Evolutionary conservation across 2,888 invertebrate species (phyloP), one percentile per base, ranked within the genome.

Genomic region (Cosmia trapezina): DNA sequence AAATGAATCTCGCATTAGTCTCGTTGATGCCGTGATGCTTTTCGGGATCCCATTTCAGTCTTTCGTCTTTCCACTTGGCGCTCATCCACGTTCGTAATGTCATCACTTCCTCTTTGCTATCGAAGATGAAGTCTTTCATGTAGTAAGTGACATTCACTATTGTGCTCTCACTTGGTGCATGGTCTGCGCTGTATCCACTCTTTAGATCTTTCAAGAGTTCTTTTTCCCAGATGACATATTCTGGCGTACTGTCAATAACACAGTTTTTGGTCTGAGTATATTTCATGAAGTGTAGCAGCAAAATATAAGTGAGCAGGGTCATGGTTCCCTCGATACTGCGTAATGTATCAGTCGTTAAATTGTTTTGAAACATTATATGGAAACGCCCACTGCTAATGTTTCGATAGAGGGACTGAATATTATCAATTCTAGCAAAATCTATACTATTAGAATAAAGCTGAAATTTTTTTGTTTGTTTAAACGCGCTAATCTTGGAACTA

Each of bases 11-110:
- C 0, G 62, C n/a, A 4, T 68, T 33, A 0, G 67, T 71, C 3
- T 78, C 57, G 0, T 83, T 66, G 0, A 92, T 47, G 0, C 87
- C 89, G 14, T 80, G 80, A 64, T 88, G 87, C 28, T 88, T 83
- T 12, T 70, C 73, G 0, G 86, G 85, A n/a, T 91, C 81, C 92
- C 92, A 92, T 66, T 77, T 80, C 3, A 91, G 71, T 51, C 89
- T 85, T 0, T 81, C 67, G 11, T 92, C 90, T 0, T 28, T 54
- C 90, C 91, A 92, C 0, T 43, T 7, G 0, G 88, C 6, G 0
- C 49, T 28, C 12, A 84, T 68, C 87, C 81, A 84, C 1, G 72
- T 84, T n/a, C 79, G 65, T 0, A 89, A 71, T 0, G 74, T 62
- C n/a, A 94, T 90, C 0, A 78, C 47, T 53, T 89, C 87, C 22